Conservation (phyloP, 2,888 invertebrate species). For the Dasysyrphus albostriatus region DNA sequence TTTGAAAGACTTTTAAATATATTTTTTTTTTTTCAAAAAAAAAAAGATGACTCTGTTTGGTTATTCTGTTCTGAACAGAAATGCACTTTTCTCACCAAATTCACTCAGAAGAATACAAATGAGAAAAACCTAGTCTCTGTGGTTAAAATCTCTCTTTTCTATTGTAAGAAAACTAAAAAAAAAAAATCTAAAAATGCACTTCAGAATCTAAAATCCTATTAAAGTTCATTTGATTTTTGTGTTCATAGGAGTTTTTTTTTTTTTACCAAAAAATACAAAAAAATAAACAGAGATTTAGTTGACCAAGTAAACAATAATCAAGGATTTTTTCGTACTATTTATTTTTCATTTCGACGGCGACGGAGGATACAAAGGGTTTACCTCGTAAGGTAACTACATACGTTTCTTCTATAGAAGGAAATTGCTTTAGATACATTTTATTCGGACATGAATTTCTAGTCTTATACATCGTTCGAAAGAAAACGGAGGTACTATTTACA, state of each 20-base stretch:
- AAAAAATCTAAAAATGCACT: constrained; percentile 21
- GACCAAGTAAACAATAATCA: constrained; percentile 62
- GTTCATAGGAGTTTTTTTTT: constrained; percentile 1
- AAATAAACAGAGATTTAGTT: constrained; percentile 32
- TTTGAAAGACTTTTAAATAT: constrained; percentile 60
- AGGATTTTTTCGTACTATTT: constrained; percentile 34
- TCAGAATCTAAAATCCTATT: neutral
- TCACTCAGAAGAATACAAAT: constrained; percentile 63
- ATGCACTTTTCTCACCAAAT: constrained; percentile 64
- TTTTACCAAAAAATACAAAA: neutral
- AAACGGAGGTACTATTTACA: neutral
- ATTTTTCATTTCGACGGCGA: constrained; percentile 38
- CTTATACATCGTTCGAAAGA: neutral
- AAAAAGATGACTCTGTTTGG: constrained; percentile 52
- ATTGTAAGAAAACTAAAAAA: constrained; percentile 1
- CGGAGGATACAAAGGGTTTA: neutral
- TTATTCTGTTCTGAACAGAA: constrained; percentile 48
- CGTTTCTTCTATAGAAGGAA: constrained; percentile 6
- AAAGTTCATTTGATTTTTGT: constrained; percentile 37
- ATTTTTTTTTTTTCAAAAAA: constrained; percentile 1
- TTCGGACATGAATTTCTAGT: constrained; percentile 1
- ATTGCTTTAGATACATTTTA: constrained; percentile 26
- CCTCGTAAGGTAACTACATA: neutral
- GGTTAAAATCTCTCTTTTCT: constrained; percentile 8
- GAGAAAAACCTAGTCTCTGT: constrained; percentile 19